A percentile compares a stretch with the other conserved stretches of the same genome.
Conservation (phyloP, 2,113 vertebrate genomes). For the Elaphurus davidianus region DNA sequence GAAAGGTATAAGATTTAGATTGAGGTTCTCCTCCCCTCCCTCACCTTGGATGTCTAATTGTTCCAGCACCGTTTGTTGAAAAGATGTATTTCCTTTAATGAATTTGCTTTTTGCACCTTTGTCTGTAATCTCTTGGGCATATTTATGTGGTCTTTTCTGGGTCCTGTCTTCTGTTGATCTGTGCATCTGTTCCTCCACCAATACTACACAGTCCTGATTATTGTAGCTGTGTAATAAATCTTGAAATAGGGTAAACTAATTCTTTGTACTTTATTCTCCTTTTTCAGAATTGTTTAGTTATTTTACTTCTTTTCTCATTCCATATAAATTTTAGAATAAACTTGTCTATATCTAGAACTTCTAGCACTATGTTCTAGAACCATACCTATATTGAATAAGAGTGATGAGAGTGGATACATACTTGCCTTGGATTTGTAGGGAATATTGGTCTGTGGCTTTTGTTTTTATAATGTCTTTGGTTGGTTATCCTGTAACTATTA, state of each 20-base stretch:
- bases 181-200: neutral
- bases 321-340: neutral
- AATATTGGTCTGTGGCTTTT: neutral
- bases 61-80: neutral
- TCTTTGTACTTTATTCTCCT: neutral
- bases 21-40: neutral
- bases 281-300: neutral
- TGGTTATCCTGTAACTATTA: neutral
- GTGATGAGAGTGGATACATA: neutral
- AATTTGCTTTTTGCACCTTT: neutral
- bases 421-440: neutral
- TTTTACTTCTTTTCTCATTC: neutral
- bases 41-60: neutral
- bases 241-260: neutral
- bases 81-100: neutral
- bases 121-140: neutral
- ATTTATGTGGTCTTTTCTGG: neutral
- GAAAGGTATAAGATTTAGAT: neutral
- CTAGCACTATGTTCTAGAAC: neutral
- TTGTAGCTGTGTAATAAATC: neutral
- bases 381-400: neutral
- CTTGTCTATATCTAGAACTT: neutral
- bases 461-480: neutral
- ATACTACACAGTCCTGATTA: neutral
- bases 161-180: neutral